These are phyloP conservation scores for Orgyia antiqua DNA, from an alignment of 2,888 invertebrate genomes.

Conservation along the genomic window DNA sequence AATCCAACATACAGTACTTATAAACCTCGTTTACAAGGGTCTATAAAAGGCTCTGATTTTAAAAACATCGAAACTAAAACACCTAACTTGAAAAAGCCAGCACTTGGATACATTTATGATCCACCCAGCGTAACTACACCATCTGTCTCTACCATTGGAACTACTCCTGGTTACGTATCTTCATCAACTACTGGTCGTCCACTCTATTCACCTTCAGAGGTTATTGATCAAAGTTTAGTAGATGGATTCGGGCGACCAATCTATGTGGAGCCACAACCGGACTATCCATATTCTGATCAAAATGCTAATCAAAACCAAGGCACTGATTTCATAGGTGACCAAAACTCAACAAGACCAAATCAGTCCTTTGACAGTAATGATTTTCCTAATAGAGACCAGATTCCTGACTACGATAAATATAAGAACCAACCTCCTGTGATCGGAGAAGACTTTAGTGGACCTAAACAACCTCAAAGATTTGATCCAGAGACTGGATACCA, in stretches of 20 bases:
- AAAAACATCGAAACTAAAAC: neutral
- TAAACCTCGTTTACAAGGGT: too few species aligned
- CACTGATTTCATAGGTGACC: neutral
- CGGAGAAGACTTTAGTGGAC: constrained; percentile 59
- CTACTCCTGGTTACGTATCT: constrained; percentile 7
- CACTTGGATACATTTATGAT: constrained; percentile 7
- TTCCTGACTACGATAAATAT: constrained; percentile 2
- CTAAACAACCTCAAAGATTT: constrained; percentile 48
- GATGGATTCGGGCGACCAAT: constrained; percentile 21
- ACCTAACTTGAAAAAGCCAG: neutral
- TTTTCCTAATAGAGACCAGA: neutral
- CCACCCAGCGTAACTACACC: constrained; percentile 5
- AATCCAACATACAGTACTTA: neutral
- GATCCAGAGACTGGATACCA: constrained; percentile 54
- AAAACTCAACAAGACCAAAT: neutral
- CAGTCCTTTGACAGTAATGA: neutral
- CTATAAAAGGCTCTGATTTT: too few species aligned
- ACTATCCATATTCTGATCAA: constrained; percentile 2
- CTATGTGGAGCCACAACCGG: constrained; percentile 2
- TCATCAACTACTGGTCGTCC: constrained; percentile 12
- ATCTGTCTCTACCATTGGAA: constrained; percentile 5
- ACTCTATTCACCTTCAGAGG: constrained; percentile 1
- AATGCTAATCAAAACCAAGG: neutral
- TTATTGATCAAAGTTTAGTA: constrained; percentile 6
- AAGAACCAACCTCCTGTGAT: constrained; percentile 18